Percentiles rank a stretch among this genome's conserved stretches.
Conservation (phyloP, 2,888 invertebrate species). For the Neoaliturus tenellus region DNA sequence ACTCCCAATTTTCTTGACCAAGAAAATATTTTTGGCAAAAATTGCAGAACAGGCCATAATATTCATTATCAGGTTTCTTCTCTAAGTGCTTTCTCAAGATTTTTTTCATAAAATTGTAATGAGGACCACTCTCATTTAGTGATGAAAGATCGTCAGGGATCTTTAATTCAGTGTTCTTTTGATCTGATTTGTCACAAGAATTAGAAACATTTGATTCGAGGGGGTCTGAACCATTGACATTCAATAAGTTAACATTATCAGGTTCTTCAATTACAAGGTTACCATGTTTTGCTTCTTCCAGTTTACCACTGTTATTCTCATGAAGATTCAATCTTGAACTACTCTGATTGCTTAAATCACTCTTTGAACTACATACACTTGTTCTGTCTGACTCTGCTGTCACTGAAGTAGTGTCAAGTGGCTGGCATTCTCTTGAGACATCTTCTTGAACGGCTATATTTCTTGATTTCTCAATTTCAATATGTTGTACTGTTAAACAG, state of each 20-base stretch:
- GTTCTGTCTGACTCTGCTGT: background rate
- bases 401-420: background rate
- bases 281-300: too few relatives aligned
- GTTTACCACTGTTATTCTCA: too few relatives aligned
- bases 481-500: background rate
- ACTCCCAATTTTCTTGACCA: background rate
- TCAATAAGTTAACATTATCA: too few relatives aligned
- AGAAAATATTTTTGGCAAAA: background rate
- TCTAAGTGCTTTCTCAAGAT: background rate
- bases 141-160: too few relatives aligned
- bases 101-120: background rate
- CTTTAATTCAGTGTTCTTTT: too few relatives aligned
- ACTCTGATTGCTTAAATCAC: background rate
- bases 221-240: too few relatives aligned
- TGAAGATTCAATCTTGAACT: background rate
- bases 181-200: too few relatives aligned
- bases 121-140: background rate
- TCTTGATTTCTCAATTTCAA: background rate
- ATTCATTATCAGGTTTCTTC: background rate
- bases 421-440: background rate
- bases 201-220: too few relatives aligned
- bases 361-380: slow-evolving; percentile 22
- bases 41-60: slow-evolving; percentile 1
- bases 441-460: background rate
- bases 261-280: too few relatives aligned